Evolutionary conservation across 2,888 invertebrate species (phyloP).

Genomic region (Drosophila hamatofila): DNA sequence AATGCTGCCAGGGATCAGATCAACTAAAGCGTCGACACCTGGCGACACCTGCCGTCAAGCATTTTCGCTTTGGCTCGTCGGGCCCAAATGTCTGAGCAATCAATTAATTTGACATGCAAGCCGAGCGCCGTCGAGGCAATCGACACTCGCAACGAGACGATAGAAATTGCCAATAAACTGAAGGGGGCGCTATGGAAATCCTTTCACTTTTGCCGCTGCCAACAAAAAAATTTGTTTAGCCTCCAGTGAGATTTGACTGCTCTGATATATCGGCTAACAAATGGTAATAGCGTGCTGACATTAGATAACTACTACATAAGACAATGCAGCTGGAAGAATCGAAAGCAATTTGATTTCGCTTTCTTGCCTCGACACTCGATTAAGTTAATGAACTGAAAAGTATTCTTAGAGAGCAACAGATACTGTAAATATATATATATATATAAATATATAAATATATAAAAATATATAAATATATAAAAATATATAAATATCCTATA

Average conservation of each 20-base stretch:
- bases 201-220: slow-evolving; percentile 67
- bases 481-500: no score
- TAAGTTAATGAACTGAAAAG: background rate
- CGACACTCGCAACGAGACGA: slow-evolving; percentile 48
- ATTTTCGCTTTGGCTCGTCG: slow-evolving; percentile 55
- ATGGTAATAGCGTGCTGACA: background rate
- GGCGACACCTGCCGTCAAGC: slow-evolving; percentile 61
- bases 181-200: slow-evolving; percentile 51
- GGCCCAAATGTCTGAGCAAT: slow-evolving; percentile 48
- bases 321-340: background rate
- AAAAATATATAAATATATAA: no score
- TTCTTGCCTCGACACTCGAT: no score
- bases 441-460: no score
- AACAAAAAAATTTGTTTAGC: slow-evolving; percentile 67
- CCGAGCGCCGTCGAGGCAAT: slow-evolving; percentile 11
- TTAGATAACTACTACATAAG: background rate
- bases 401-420: background rate
- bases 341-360: no score
- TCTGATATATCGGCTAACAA: slow-evolving; percentile 22
- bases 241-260: slow-evolving; percentile 30
- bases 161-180: slow-evolving; percentile 50
- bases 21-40: slow-evolving; percentile 56
- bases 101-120: slow-evolving; percentile 79
- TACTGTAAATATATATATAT: no score
- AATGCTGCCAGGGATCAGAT: slow-evolving; percentile 53